These are phyloP conservation scores for Helicoverpa armigera DNA, from an alignment of 1,140 invertebrate genomes.

Conservation along the genomic window DNA sequence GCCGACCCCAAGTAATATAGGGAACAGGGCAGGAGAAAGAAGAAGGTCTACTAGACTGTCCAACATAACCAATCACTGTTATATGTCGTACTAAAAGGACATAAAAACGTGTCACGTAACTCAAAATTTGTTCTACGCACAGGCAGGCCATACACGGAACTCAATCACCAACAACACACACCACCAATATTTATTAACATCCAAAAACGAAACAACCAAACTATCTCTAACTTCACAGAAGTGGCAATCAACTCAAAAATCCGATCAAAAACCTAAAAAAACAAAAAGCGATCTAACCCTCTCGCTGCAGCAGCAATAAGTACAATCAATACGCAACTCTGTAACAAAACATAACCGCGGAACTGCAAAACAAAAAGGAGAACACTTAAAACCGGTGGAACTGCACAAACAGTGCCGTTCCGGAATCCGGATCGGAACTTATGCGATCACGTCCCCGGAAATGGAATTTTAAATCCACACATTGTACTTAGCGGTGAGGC, in stretches of 20 bases:
- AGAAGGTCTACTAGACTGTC: no score
- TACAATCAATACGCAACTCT: conserved; percentile 37
- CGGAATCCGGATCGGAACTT: conserved; percentile 71
- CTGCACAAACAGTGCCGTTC: conserved; percentile 45
- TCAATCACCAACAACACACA: neutral
- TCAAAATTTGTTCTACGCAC: no score
- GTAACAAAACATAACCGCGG: conserved; percentile 37
- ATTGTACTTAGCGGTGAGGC: conserved; percentile 65
- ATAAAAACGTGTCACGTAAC: no score
- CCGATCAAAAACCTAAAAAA: neutral
- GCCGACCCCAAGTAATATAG: no score
- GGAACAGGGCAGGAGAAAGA: no score
- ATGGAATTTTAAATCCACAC: conserved; percentile 83
- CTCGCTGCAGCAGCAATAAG: neutral
- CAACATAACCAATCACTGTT: no score
- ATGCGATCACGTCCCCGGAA: conserved; percentile 76
- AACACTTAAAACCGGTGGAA: conserved; percentile 42
- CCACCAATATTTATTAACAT: neutral
- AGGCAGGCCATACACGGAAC: neutral
- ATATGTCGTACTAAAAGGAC: no score
- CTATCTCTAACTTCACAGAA: neutral
- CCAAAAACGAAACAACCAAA: no score
- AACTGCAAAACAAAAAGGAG: conserved; percentile 38
- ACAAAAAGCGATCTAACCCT: conserved; percentile 11
- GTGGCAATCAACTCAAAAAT: conserved; percentile 18